Conservation (phyloP, 2,888 invertebrate genomes). For the Homarus gammarus region DNA sequence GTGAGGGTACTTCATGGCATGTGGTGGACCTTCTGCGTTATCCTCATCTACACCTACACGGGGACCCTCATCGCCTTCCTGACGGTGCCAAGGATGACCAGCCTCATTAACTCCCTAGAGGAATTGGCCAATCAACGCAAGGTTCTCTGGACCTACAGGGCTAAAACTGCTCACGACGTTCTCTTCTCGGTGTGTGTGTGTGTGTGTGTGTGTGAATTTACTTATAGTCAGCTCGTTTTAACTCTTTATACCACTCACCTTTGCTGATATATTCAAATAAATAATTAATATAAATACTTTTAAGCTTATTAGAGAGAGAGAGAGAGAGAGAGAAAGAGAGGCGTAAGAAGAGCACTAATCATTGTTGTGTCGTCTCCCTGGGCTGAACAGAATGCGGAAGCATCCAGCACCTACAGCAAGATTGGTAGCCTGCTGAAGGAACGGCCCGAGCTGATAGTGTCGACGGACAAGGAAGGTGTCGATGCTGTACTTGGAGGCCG, state of each 20-base stretch:
- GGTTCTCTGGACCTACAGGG: conserved; percentile 74
- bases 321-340: no score
- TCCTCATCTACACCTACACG: conserved; percentile 76
- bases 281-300: background rate
- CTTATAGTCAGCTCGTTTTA: no score
- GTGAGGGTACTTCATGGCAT: conserved; percentile 68
- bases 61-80: conserved; percentile 75
- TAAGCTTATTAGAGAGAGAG: background rate
- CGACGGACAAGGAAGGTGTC: conserved; percentile 54
- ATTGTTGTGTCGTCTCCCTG: no score
- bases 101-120: conserved; percentile 72
- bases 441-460: conserved; percentile 52
- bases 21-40: conserved; percentile 73
- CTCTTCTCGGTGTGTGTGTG: conserved; percentile 69
- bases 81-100: conserved; percentile 68
- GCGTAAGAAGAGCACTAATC: no score
- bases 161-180: conserved; percentile 67
- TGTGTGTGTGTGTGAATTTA: background rate
- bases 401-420: conserved; percentile 67
- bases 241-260: no score
- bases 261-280: background rate
- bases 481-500: conserved; percentile 53
- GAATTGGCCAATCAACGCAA: conserved; percentile 70
- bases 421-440: conserved; percentile 71
- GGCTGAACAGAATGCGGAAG: conserved; percentile 13